Conservation (phyloP, 1,140 invertebrate genomes). For the Globodera rostochiensis region DNA sequence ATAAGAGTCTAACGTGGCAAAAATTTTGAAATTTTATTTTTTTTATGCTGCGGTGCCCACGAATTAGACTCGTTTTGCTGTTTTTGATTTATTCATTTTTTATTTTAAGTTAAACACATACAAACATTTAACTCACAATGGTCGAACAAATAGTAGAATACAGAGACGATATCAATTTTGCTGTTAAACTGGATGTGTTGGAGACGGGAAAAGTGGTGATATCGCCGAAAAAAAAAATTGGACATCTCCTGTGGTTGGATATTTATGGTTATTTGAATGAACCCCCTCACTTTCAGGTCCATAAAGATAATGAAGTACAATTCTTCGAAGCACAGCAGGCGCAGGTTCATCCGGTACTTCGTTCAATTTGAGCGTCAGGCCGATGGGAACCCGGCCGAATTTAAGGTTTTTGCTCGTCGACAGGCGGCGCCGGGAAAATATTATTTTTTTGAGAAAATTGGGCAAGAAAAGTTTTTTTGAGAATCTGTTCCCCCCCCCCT, state of each 20-base stretch:
- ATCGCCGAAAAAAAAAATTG: conserved; percentile 11
- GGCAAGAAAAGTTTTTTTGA: neutral
- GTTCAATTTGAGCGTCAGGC: neutral
- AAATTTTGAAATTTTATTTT: too few relatives aligned
- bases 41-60: too few relatives aligned
- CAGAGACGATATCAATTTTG: neutral
- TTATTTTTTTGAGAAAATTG: neutral
- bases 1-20: too few relatives aligned
- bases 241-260: neutral
- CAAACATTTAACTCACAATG: neutral
- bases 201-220: neutral
- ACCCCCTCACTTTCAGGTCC: neutral
- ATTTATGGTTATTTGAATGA: neutral
- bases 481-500: too few relatives aligned
- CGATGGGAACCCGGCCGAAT: neutral
- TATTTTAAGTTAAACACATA: too few relatives aligned
- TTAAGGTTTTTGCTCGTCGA: neutral
- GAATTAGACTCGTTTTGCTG: too few relatives aligned
- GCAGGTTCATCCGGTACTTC: neutral
- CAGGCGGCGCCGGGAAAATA: too few relatives aligned
- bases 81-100: too few relatives aligned
- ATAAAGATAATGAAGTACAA: neutral
- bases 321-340: neutral
- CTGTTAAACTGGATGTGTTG: neutral
- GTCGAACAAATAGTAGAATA: conserved; percentile 11